Conservation (phyloP, 1,140 invertebrate genomes). For the Lepidurus arcticus region DNA sequence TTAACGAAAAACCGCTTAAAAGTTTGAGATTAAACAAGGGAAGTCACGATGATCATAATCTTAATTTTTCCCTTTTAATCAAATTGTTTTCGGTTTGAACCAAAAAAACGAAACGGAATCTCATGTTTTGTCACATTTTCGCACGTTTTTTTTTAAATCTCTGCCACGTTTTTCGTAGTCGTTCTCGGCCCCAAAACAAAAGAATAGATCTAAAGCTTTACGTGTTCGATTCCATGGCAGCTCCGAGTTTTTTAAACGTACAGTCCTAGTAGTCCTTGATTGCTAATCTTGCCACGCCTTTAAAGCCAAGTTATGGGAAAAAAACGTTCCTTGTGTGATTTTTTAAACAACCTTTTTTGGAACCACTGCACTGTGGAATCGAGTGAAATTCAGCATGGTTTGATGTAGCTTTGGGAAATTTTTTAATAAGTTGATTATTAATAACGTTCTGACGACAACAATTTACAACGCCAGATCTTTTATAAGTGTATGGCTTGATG, state of each 20-base stretch:
- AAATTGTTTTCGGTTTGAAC: no score
- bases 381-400: neutral
- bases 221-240: neutral
- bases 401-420: neutral
- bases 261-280: neutral
- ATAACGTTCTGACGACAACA: neutral
- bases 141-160: neutral
- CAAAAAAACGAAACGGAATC: no score
- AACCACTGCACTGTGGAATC: neutral
- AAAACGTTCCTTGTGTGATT: conserved; percentile 10
- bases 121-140: no score
- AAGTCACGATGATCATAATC: no score
- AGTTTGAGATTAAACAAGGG: no score
- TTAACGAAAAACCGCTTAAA: no score
- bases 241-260: neutral
- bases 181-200: neutral
- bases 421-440: neutral
- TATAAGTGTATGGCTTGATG: conserved; percentile 6
- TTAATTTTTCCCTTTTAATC: no score
- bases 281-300: conserved; percentile 1
- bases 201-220: conserved; percentile 4
- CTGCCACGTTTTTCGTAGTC: neutral
- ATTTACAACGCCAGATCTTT: neutral
- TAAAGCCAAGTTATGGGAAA: neutral
- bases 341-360: neutral